Percentiles rank a stretch among this genome's conserved stretches.
Conservation (phyloP, 2,888 invertebrate genomes). For the Archips xylosteana region DNA sequence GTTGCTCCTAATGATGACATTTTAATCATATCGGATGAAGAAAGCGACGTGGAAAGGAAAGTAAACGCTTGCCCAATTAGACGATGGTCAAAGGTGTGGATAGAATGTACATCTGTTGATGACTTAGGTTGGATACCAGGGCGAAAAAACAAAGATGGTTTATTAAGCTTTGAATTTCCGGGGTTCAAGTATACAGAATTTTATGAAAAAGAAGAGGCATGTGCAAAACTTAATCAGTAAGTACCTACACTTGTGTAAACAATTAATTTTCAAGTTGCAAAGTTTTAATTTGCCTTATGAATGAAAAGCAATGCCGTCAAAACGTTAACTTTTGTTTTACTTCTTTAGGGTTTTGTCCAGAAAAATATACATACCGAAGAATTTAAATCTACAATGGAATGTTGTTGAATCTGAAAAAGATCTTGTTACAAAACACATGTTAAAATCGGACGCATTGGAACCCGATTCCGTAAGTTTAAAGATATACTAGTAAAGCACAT, state of each 20-base stretch:
- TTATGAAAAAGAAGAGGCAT: constrained; percentile 64
- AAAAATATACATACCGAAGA: constrained; percentile 60
- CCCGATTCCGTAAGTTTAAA: constrained; percentile 56
- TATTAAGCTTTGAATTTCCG: constrained; percentile 71
- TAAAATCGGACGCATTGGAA: constrained; percentile 50
- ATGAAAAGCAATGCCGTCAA: not conserved
- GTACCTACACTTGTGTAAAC: constrained; percentile 48
- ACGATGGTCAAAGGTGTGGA: constrained; percentile 58
- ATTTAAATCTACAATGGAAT: constrained; percentile 63
- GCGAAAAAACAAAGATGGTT: constrained; percentile 52
- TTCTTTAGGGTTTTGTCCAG: constrained; percentile 59
- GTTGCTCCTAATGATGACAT: constrained; percentile 49
- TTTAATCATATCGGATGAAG: constrained; percentile 56
- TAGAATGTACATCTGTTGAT: constrained; percentile 63
- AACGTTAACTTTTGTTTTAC: not conserved
- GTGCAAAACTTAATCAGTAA: constrained; percentile 72
- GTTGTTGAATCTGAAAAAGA: constrained; percentile 53
- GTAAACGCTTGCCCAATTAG: constrained; percentile 18
- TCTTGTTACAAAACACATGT: constrained; percentile 46
- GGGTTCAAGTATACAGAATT: constrained; percentile 67
- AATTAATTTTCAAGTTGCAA: too few species aligned
- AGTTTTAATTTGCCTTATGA: too few species aligned
- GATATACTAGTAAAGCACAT: not conserved
- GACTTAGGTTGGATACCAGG: constrained; percentile 68
- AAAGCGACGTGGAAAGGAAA: constrained; percentile 47